Evolutionary conservation across 2,888 invertebrate genomes (phyloP).

Genomic region (Eumacrocentrus americanus): DNA sequence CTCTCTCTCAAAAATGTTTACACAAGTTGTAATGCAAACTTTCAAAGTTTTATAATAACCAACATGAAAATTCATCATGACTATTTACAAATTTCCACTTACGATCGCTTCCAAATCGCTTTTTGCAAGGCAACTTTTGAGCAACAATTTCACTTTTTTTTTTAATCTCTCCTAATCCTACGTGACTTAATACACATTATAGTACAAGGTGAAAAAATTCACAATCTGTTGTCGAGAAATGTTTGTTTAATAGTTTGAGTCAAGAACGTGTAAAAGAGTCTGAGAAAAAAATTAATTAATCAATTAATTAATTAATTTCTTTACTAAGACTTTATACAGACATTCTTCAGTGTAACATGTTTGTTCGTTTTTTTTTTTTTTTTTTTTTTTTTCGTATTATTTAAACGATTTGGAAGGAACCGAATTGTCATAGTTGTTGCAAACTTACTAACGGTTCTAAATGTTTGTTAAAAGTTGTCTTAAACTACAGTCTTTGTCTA

Average conservation of each 20-base stretch:
- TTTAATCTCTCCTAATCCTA: constrained; percentile 17
- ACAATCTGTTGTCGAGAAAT: constrained; percentile 23
- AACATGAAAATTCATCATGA: constrained; percentile 43
- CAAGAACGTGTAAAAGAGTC: background rate
- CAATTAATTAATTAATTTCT: constrained; percentile 1
- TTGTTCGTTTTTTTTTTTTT: constrained; percentile 3
- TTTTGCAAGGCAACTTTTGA: constrained; percentile 56
- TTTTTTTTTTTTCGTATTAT: constrained; percentile 21
- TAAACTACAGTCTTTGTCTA: constrained; percentile 58
- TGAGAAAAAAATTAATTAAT: background rate
- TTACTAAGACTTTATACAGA: background rate
- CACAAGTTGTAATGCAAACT: constrained; percentile 34
- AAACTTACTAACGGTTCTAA: constrained; percentile 47
- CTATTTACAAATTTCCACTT: constrained; percentile 46
- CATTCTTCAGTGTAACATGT: background rate
- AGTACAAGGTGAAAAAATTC: constrained; percentile 28
- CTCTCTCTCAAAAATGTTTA: constrained; percentile 4
- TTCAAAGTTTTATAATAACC: constrained; percentile 37
- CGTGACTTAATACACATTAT: constrained; percentile 33
- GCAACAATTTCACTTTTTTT: constrained; percentile 48
- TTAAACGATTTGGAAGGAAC: constrained; percentile 49
- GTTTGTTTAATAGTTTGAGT: constrained; percentile 5
- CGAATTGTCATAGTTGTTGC: constrained; percentile 42
- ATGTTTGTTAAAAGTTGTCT: constrained; percentile 57
- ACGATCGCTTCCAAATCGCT: constrained; percentile 42